Evolutionary conservation across 2,888 invertebrate genomes (phyloP), one percentile per base, ranked within the genome.

Genomic region (Ditula angustiorana): DNA sequence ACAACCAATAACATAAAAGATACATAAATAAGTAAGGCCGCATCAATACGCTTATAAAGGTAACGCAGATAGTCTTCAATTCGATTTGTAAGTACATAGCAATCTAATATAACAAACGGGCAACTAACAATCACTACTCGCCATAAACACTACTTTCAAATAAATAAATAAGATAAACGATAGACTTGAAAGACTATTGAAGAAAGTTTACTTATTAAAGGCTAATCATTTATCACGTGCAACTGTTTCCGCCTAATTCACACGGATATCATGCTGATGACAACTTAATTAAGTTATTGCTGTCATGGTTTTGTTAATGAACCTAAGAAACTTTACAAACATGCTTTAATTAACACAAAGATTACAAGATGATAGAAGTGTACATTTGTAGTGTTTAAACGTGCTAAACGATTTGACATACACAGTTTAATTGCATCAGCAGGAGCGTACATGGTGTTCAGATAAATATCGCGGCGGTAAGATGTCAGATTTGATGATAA

Each of bases 361-460:
- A 65, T 55, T 65, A 47, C 58, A 58, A 53, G 46, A 64, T 64
- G 35, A 59, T 53, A 59, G 16, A 47, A 53, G 52, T 50, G 46
- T 50, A 46, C 10, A 33, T 50, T 50, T 26, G 13, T 46, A 35
- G 19, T 35, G 44, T 23, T 53, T 53, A 28, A 37, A 47, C 30
- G 58, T 64, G 59, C 64, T 64, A 53, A 64, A 64, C 59, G 64
- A 59, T 26, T 64, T 56, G 56, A 65, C 65, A 60, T 35, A 57
- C 30, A 66, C 63, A 56, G 59, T 67, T 52, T 55, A 35, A 72
- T 69, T 61, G 33, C 64, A 65, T 67, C 68, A 56, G 62, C 69
- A 72, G 70, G 41, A 41, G 60, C 67, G 44, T 50, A 46, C 21
- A 64, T 57, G 59, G 63, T 53, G 16, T 21, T 35, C 53, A 35